phyloP scores from a whole-genome alignment of 1,140 invertebrate species.

The Alviniconcha marisindica region DNA sequence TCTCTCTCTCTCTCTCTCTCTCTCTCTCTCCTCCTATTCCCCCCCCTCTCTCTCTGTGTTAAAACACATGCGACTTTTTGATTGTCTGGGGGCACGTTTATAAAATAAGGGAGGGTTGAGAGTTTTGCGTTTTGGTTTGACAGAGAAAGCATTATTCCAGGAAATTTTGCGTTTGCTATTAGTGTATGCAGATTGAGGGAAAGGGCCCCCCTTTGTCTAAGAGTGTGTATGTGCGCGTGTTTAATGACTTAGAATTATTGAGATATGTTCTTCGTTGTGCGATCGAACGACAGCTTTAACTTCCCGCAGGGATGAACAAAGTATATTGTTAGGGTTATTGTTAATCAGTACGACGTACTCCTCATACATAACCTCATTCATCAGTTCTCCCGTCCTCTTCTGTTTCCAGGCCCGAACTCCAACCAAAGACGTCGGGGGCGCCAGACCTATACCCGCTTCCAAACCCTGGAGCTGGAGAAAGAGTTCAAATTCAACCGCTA shows the following conservation, averaged over 20 bases:
- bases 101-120: not conserved
- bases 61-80: not conserved
- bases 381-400: not conserved
- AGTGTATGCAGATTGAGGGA: too few relatives aligned
- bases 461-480: slow-evolving; percentile 94
- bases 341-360: not conserved
- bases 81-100: too few relatives aligned
- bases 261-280: not conserved
- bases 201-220: not conserved
- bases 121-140: not conserved
- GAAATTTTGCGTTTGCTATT: too few relatives aligned
- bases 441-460: slow-evolving; percentile 98
- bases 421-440: slow-evolving; percentile 94
- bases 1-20: not conserved
- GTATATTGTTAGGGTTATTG: not conserved
- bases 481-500: slow-evolving; percentile 99
- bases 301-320: not conserved
- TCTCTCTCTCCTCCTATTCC: not conserved
- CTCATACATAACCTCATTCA: not conserved
- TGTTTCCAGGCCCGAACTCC: slow-evolving; percentile 92
- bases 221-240: not conserved
- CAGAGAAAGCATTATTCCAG: too few relatives aligned
- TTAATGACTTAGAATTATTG: not conserved
- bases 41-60: not conserved
- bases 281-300: not conserved